A percentile compares a stretch with the other conserved stretches of the same genome.
Evolutionary conservation across 2,113 vertebrate genomes (phyloP).

Genomic region (Greenwoodochromis staneri): DNA sequence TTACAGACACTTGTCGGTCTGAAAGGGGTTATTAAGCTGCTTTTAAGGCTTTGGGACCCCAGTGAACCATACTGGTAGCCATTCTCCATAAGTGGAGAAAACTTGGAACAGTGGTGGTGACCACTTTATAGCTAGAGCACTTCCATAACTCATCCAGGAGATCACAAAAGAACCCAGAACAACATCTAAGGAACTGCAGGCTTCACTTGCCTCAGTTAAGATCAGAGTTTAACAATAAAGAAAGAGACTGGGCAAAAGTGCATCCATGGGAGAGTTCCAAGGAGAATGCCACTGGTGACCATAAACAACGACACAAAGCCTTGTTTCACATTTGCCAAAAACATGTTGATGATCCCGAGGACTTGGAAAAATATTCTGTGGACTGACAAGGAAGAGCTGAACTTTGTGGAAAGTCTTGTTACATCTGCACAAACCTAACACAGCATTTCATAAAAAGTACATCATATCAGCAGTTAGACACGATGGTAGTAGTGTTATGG

Average conservation of each 20-base stretch:
- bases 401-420: not conserved
- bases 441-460: not conserved
- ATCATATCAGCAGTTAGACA: not conserved
- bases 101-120: not conserved
- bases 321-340: not conserved
- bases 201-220: not conserved
- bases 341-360: not conserved
- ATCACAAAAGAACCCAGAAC: not conserved
- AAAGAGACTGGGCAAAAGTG: not conserved
- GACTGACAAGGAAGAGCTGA: not conserved
- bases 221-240: not conserved
- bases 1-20: not conserved
- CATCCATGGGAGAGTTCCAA: not conserved
- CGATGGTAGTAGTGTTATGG: not conserved
- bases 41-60: not conserved
- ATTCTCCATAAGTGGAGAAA: not conserved
- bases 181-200: not conserved
- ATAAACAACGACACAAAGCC: not conserved
- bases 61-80: not conserved
- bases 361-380: not conserved
- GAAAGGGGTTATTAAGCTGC: not conserved
- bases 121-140: not conserved
- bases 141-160: not conserved
- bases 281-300: not conserved
- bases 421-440: not conserved